These are phyloP conservation scores for Hyalella azteca DNA, from an alignment of 2,888 invertebrate species.

Conservation along the genomic window DNA sequence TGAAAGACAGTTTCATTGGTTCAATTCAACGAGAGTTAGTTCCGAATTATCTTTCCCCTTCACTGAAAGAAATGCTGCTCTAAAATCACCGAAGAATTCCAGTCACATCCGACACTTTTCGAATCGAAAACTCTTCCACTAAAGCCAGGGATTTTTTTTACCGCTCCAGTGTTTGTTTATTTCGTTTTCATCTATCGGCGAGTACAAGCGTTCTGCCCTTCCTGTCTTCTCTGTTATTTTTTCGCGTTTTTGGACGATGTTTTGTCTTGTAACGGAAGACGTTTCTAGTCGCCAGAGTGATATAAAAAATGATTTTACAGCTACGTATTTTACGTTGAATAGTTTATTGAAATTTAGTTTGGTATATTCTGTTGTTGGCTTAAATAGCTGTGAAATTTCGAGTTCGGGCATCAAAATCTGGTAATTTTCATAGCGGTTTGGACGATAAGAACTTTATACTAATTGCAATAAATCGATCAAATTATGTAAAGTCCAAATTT, in stretches of 20 bases:
- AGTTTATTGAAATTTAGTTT: no score
- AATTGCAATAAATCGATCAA: no score
- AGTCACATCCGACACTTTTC: conserved; percentile 26
- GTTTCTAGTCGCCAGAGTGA: neutral
- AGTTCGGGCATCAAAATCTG: no score
- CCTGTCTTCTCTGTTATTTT: neutral
- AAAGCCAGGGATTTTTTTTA: conserved; percentile 8
- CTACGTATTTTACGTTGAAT: no score
- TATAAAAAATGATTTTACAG: neutral
- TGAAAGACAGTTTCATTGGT: no score
- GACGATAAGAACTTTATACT: no score
- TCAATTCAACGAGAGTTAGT: neutral
- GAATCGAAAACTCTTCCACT: neutral
- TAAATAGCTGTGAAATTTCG: no score
- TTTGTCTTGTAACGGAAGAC: neutral
- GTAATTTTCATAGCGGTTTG: no score
- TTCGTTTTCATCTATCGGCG: conserved; percentile 10
- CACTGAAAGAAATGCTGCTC: neutral
- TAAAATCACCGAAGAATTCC: conserved; percentile 14
- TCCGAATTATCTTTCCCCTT: neutral
- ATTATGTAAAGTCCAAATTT: no score
- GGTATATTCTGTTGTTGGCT: no score
- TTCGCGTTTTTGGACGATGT: neutral
- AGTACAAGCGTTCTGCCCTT: conserved; percentile 23
- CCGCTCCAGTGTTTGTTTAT: conserved; percentile 24